Evolutionary conservation across 2,797 vertebrate genomes (phyloP).

Genomic region (Danio albolineatus): DNA sequence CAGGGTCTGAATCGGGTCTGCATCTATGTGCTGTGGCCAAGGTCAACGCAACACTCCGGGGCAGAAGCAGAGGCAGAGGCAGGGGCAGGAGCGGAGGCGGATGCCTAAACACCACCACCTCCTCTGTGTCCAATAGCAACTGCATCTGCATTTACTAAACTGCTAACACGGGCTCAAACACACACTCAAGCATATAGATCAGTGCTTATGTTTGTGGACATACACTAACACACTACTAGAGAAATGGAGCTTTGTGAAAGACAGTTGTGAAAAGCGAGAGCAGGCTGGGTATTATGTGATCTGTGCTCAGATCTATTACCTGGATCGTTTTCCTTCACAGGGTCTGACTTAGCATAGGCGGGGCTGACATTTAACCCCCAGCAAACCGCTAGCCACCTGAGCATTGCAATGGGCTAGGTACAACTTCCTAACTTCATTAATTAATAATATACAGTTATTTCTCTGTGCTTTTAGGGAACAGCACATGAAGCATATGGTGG

Average conservation of each 20-base stretch:
- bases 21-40: conserved; percentile 76
- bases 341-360: conserved; percentile 58
- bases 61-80: conserved; percentile 61
- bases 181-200: conserved; percentile 44
- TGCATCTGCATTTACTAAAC: conserved; percentile 70
- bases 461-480: not conserved
- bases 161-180: conserved; percentile 60
- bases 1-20: conserved; percentile 74
- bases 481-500: not conserved
- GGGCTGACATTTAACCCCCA: conserved; percentile 64
- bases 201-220: conserved; percentile 32
- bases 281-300: conserved; percentile 64
- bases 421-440: conserved; percentile 26
- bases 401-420: conserved; percentile 47
- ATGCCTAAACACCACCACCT: conserved; percentile 69
- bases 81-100: conserved; percentile 54
- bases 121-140: conserved; percentile 85
- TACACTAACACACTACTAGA: conserved; percentile 15
- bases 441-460: conserved; percentile 16
- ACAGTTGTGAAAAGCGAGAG: conserved; percentile 69
- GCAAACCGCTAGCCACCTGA: conserved; percentile 61
- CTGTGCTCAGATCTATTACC: conserved; percentile 71
- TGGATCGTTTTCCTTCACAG: conserved; percentile 66
- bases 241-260: conserved; percentile 58
- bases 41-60: conserved; percentile 77